A percentile compares a stretch with the other conserved stretches of the same genome.
phyloP scores from a whole-genome alignment of 2,113 vertebrate species.

The Paradisaea rubra region DNA sequence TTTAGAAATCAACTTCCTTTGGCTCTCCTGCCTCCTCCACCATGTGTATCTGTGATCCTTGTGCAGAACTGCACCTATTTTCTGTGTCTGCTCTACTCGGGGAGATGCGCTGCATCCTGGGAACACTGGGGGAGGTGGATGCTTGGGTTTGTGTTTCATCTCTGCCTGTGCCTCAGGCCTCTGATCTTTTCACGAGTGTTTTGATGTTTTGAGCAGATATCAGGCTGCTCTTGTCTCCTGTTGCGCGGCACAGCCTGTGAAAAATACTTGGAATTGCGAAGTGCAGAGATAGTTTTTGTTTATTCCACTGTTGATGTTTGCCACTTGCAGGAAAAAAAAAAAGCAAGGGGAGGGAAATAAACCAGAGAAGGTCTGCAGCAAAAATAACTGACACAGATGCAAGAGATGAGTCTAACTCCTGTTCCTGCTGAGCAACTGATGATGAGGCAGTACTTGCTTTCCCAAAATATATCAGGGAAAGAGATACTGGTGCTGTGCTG shows the following conservation, averaged over 20 bases:
- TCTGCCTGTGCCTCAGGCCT: background rate
- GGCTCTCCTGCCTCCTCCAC: background rate
- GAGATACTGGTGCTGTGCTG: background rate
- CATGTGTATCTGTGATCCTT: accelerated
- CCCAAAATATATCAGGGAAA: conserved; percentile 6
- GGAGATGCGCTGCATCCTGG: background rate
- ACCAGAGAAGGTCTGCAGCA: background rate
- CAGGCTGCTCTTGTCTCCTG: background rate
- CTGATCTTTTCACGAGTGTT: background rate
- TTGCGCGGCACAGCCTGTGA: background rate
- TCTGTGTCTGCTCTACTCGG: background rate
- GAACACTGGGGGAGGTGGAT: background rate
- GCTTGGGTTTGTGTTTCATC: background rate
- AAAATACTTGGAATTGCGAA: background rate
- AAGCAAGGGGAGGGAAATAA: background rate
- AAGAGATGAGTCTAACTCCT: background rate
- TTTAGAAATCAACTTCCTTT: background rate
- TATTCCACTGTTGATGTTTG: background rate
- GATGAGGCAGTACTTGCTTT: conserved; percentile 27
- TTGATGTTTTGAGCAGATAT: background rate
- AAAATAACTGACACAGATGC: conserved; percentile 40
- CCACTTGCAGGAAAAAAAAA: background rate
- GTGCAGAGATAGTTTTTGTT: background rate
- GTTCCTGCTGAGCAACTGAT: conserved; percentile 54
- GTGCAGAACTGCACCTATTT: background rate